phyloP scores from a whole-genome alignment of 2,888 invertebrate genomes.

The Nomada ferruginata region DNA sequence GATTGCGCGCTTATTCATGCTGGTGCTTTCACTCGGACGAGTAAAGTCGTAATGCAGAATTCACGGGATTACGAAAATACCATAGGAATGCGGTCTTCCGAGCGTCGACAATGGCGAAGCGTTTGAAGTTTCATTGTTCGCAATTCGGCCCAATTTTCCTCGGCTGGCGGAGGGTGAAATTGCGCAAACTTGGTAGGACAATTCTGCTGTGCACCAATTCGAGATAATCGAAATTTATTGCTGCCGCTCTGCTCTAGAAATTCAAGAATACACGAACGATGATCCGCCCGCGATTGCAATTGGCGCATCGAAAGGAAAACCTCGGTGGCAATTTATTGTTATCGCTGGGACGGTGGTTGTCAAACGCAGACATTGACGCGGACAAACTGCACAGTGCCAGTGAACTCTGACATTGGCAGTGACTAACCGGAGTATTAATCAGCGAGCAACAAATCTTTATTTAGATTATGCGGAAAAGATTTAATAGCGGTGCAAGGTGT shows the following conservation, averaged over 20 bases:
- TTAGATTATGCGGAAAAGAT: slow-evolving; percentile 62
- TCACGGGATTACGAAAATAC: slow-evolving; percentile 5
- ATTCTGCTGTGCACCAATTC: slow-evolving; percentile 18
- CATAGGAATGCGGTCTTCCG: neutral
- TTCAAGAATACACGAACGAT: neutral
- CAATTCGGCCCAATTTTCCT: slow-evolving; percentile 24
- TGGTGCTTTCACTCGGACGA: slow-evolving; percentile 60
- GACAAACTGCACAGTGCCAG: slow-evolving; percentile 43
- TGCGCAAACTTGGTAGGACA: neutral
- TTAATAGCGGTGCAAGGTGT: slow-evolving; percentile 38
- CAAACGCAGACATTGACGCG: slow-evolving; percentile 30
- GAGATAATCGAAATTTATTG: neutral
- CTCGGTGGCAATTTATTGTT: neutral
- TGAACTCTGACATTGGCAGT: slow-evolving; percentile 59
- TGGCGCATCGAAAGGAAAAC: slow-evolving; percentile 8
- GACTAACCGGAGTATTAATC: slow-evolving; percentile 62
- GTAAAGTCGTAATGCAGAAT: slow-evolving; percentile 17
- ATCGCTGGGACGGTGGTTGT: slow-evolving; percentile 33
- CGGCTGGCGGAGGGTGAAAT: slow-evolving; percentile 32
- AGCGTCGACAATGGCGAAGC: too few species aligned
- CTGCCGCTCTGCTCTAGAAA: neutral
- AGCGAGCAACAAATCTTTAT: slow-evolving; percentile 67
- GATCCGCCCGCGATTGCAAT: too few species aligned
- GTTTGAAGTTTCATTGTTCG: slow-evolving; percentile 1
- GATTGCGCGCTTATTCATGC: slow-evolving; percentile 67